Evolutionary conservation across 1,140 invertebrate species (phyloP), one percentile per base, ranked within the genome.

Genomic region (Hyphantria cunea): DNA sequence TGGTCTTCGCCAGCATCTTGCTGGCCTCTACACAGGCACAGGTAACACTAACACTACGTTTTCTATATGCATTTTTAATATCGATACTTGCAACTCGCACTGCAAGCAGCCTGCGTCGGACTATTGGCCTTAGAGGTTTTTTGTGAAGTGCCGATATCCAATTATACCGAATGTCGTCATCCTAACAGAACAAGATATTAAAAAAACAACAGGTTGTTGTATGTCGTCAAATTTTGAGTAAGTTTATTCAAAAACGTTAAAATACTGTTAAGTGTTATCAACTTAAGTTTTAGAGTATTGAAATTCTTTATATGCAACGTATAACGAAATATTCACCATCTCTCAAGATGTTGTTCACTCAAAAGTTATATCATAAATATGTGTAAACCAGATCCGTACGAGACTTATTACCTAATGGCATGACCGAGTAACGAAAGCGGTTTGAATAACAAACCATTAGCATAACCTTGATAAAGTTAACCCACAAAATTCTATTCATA

Each of bases 11-110:
- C 72, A 64, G 72, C 37, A 53, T 71, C 61, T 65, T 86, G 65
- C 72, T 77, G 34, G 70, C 74, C 31, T 70, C 75, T 31, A 72
- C 74, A 48, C 52, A 64, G 37, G 82, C 83, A 52, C 86, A 89
- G 82, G 86, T 87, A 84, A 64, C 34, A 12, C 11, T n/a, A n/a
- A 44, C 41, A 8, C 14, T 14, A 55, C 17, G 17, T 25, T 25
- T 25, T 3, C 17, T 25, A 1, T 25, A 25, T 55, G 53, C 49
- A 62, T 45, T 17, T 47, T 56, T 49, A 41, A 42, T 47, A 49
- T 33, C 42, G 41, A 13, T 42, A 34, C 61, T 31, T 56, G 44
- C 12, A 49, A 32, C 45, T 39, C 14, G 11, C 6, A 33, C 48
- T n/a, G n/a, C 8, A 50, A 32, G n/a, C 48, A 50, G n/a, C 48